Evolutionary conservation across 2,888 invertebrate species (phyloP).

Genomic region (Sesia apiformis): DNA sequence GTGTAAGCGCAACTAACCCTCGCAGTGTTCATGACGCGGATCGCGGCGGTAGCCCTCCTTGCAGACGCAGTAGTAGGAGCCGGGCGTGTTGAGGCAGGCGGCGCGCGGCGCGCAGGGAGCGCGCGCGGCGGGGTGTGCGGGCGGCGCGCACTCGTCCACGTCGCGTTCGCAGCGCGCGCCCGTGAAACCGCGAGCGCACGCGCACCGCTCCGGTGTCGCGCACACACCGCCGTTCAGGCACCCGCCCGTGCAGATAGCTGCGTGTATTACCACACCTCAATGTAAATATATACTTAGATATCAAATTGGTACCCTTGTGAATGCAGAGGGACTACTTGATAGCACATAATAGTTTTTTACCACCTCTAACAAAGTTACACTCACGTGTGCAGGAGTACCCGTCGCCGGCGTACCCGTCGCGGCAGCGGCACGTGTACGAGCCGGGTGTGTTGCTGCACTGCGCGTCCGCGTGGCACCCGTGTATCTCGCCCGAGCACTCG

Average conservation of each 20-base stretch:
- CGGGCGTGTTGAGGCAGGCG: constrained; percentile 89
- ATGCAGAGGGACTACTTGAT: no score
- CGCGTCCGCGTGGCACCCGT: constrained; percentile 84
- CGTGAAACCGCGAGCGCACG: constrained; percentile 86
- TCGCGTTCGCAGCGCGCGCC: constrained; percentile 90
- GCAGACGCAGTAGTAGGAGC: constrained; percentile 93
- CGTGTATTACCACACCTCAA: constrained; percentile 10
- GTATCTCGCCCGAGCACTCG: constrained; percentile 82
- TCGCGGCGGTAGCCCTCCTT: constrained; percentile 80
- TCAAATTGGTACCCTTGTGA: neutral
- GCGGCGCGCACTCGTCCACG: constrained; percentile 85
- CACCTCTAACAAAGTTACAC: constrained; percentile 26
- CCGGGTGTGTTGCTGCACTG: constrained; percentile 87
- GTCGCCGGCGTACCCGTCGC: constrained; percentile 82
- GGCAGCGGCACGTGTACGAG: constrained; percentile 82
- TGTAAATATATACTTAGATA: neutral
- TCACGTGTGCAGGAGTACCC: constrained; percentile 87
- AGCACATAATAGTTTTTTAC: no score
- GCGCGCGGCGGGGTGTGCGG: constrained; percentile 78
- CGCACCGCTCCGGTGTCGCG: constrained; percentile 83
- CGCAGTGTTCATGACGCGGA: constrained; percentile 76
- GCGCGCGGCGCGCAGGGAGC: constrained; percentile 85
- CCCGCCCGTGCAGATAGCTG: constrained; percentile 85
- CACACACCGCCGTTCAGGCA: constrained; percentile 91
- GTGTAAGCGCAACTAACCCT: constrained; percentile 66